These are phyloP conservation scores for Phycodurus eques DNA, from an alignment of 2,113 vertebrate species.

Conservation along the genomic window DNA sequence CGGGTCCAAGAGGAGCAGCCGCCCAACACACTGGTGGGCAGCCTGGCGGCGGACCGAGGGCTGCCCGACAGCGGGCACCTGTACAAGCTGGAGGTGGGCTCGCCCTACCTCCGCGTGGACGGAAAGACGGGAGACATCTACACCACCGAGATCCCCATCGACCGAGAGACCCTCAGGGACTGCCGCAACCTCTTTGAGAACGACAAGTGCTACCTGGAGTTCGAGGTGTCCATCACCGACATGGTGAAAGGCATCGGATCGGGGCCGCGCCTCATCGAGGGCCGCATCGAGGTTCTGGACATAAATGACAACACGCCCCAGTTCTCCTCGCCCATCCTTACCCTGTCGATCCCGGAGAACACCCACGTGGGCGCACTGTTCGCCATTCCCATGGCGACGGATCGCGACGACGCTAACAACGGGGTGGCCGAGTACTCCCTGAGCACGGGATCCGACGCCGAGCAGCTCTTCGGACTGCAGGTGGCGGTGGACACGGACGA, in stretches of 20 bases:
- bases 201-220: constrained; percentile 89
- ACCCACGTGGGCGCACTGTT: constrained; percentile 86
- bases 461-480: constrained; percentile 89
- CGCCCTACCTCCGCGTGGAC: constrained; percentile 89
- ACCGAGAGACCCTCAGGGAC: constrained; percentile 87
- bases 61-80: constrained; percentile 89
- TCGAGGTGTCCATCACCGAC: constrained; percentile 95
- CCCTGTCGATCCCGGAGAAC: constrained; percentile 91
- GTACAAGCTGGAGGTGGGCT: constrained; percentile 93
- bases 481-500: constrained; percentile 88
- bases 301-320: constrained; percentile 98
- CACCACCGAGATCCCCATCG: constrained; percentile 90
- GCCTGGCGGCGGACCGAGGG: constrained; percentile 87
- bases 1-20: constrained; percentile 89
- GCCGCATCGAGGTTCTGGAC: constrained; percentile 91
- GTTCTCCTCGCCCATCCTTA: constrained; percentile 89
- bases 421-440: constrained; percentile 91
- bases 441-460: constrained; percentile 77
- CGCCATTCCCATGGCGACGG: constrained; percentile 85
- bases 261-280: constrained; percentile 86
- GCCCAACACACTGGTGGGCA: constrained; percentile 90
- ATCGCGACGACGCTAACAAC: constrained; percentile 84
- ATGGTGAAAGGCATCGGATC: constrained; percentile 80
- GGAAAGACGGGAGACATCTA: constrained; percentile 95
- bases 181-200: constrained; percentile 85